A percentile compares a stretch with the other conserved stretches of the same genome.
phyloP scores from a whole-genome alignment of 2,113 vertebrate species.

The Clarias macrocephalus region DNA sequence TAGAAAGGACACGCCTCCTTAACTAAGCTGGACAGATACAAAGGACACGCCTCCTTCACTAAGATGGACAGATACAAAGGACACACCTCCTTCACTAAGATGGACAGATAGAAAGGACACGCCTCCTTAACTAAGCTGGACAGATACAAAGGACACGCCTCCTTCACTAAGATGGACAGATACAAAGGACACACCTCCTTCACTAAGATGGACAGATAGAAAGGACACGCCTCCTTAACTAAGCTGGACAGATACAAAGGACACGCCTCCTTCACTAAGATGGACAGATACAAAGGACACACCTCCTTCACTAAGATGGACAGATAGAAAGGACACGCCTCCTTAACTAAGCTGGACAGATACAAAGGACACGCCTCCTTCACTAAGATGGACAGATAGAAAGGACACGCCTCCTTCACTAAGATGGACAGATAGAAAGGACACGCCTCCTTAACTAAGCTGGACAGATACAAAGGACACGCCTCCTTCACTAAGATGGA shows the following conservation, averaged over 20 bases:
- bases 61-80: too few relatives aligned
- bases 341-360: not conserved
- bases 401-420: not conserved
- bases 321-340: not conserved
- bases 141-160: not conserved
- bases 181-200: not conserved
- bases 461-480: not conserved
- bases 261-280: not conserved
- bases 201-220: not conserved
- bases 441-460: not conserved
- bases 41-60: too few relatives aligned
- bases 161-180: not conserved
- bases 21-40: too few relatives aligned
- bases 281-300: not conserved
- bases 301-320: not conserved
- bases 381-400: not conserved
- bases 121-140: not conserved
- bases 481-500: not conserved
- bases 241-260: not conserved
- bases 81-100: not conserved
- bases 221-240: not conserved
- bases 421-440: not conserved
- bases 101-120: not conserved
- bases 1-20: too few relatives aligned
- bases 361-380: not conserved